Percentiles rank a stretch among this genome's conserved stretches.
These are phyloP conservation scores for Girardinus metallicus DNA, from an alignment of 2,797 vertebrate genomes.

Conservation along the genomic window DNA sequence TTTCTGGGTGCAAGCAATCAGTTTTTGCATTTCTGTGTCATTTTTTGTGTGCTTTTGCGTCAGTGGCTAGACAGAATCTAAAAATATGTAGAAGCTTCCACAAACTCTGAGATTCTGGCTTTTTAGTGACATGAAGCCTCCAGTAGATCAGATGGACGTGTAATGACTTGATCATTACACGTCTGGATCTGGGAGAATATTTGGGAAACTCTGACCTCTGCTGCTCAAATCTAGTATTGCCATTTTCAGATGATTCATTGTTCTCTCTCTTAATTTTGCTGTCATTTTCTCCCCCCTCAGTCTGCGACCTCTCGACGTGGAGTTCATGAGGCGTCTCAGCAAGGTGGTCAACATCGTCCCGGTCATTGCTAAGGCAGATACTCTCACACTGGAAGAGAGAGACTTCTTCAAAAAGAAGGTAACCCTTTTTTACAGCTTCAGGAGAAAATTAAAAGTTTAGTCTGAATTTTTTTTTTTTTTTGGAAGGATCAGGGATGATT, in stretches of 20 bases:
- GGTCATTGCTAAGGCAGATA: constrained; percentile 96
- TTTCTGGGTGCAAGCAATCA: constrained; percentile 36
- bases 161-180: background rate
- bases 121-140: background rate
- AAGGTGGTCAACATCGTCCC: constrained; percentile 99
- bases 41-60: constrained; percentile 5
- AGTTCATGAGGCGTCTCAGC: constrained; percentile 98
- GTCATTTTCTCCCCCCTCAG: constrained; percentile 66
- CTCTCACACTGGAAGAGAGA: constrained; percentile 95
- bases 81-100: constrained; percentile 27
- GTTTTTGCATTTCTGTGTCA: constrained; percentile 31
- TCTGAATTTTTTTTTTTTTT: background rate
- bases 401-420: constrained; percentile 97
- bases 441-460: background rate
- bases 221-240: constrained; percentile 26
- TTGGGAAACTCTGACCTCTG: constrained; percentile 57
- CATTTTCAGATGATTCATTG: background rate
- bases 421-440: background rate
- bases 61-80: constrained; percentile 5
- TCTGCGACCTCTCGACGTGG: constrained; percentile 93
- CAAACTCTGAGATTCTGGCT: background rate
- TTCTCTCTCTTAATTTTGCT: background rate
- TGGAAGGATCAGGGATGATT: constrained; percentile 16
- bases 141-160: background rate
- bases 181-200: background rate